These are phyloP conservation scores for Pempheris klunzingeri DNA, from an alignment of 2,797 vertebrate species.

Conservation along the genomic window DNA sequence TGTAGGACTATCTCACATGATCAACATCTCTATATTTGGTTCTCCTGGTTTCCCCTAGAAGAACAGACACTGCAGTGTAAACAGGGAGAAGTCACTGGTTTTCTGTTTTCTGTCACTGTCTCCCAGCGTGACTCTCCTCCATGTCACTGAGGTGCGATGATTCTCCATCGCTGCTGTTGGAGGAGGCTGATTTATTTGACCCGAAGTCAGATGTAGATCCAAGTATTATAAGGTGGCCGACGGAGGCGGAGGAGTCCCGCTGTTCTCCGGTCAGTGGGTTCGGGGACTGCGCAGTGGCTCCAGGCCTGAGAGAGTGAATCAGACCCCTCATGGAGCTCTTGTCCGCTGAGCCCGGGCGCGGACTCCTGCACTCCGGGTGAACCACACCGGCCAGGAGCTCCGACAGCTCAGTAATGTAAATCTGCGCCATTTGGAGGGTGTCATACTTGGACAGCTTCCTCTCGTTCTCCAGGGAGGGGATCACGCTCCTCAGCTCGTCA, in stretches of 20 bases:
- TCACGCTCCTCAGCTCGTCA: slow-evolving; percentile 88
- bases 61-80: slow-evolving; percentile 2
- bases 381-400: slow-evolving; percentile 84
- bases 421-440: slow-evolving; percentile 90
- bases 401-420: slow-evolving; percentile 89
- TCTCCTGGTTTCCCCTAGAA: slow-evolving; percentile 1
- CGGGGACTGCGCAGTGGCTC: slow-evolving; percentile 19
- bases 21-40: slow-evolving; percentile 33
- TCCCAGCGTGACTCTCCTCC: slow-evolving; percentile 79
- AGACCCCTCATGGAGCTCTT: slow-evolving; percentile 65
- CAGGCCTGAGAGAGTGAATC: slow-evolving; percentile 63
- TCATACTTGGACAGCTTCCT: slow-evolving; percentile 90
- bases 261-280: slow-evolving; percentile 57
- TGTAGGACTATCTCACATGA: slow-evolving; percentile 11
- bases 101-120: slow-evolving; percentile 62
- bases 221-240: slow-evolving; percentile 80
- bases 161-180: slow-evolving; percentile 85
- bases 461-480: slow-evolving; percentile 88
- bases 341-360: slow-evolving; percentile 52
- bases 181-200: slow-evolving; percentile 62
- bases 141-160: slow-evolving; percentile 85
- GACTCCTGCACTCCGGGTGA: slow-evolving; percentile 71
- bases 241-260: slow-evolving; percentile 53
- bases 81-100: slow-evolving; percentile 2
- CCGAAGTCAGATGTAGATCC: slow-evolving; percentile 73